Percentiles rank a stretch among this genome's conserved stretches.
phyloP scores from a whole-genome alignment of 2,888 invertebrate genomes.

The Megastigmus dorsalis region DNA sequence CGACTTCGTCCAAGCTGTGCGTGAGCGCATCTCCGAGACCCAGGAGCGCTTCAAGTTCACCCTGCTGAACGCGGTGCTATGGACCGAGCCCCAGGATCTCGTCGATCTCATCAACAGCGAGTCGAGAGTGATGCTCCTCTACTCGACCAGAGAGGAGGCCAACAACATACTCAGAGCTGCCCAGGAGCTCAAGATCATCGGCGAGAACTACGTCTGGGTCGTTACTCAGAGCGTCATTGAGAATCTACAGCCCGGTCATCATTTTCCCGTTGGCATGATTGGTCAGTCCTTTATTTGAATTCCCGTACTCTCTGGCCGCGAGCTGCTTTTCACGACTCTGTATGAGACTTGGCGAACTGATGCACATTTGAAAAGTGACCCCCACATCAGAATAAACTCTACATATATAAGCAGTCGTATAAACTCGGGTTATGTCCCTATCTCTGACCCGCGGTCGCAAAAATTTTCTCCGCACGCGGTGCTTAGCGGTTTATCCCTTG shows the following conservation, averaged over 20 bases:
- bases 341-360: no score
- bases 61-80: constrained; percentile 89
- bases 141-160: constrained; percentile 92
- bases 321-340: no score
- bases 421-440: no score
- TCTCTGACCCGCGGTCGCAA: no score
- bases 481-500: no score
- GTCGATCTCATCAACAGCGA: constrained; percentile 90
- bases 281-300: no score
- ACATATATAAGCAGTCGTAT: no score
- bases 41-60: constrained; percentile 88
- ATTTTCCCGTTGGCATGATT: constrained; percentile 94
- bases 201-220: constrained; percentile 97
- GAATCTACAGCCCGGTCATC: constrained; percentile 83
- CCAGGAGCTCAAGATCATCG: constrained; percentile 85
- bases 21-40: constrained; percentile 89
- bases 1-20: constrained; percentile 95
- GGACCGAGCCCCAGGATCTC: constrained; percentile 84
- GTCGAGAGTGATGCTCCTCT: constrained; percentile 93
- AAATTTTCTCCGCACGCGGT: no score
- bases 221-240: constrained; percentile 96
- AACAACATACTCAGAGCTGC: constrained; percentile 87
- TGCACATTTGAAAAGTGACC: no score
- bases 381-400: no score
- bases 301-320: no score